Conservation (phyloP, 2,797 vertebrate genomes). For the Podarcis lilfordi region DNA sequence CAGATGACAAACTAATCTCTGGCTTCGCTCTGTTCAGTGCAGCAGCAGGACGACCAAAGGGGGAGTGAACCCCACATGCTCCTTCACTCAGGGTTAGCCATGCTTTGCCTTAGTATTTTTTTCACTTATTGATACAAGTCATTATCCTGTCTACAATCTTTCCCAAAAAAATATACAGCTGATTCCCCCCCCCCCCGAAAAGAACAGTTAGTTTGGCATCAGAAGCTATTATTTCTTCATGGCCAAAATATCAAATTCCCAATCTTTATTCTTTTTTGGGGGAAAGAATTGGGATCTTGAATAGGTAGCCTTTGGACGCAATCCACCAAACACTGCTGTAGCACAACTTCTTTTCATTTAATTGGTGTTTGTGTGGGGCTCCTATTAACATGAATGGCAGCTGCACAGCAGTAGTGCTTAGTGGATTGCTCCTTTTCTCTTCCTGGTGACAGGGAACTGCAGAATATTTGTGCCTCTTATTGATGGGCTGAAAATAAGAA, state of each 20-base stretch:
- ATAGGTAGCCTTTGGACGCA: background rate
- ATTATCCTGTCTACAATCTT: background rate
- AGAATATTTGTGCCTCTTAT: conserved; percentile 42
- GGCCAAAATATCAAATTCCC: background rate
- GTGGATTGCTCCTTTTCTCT: conserved; percentile 35
- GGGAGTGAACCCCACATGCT: too few species aligned
- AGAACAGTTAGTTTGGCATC: conserved; percentile 12
- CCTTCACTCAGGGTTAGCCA: too few species aligned
- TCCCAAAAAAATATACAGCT: background rate
- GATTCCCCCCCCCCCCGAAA: conserved; percentile 29
- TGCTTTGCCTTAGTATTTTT: too few species aligned
- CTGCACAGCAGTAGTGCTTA: conserved; percentile 1
- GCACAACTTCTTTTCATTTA: conserved; percentile 22
- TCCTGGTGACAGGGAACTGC: conserved; percentile 39
- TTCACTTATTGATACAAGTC: too few species aligned
- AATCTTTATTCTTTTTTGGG: conserved; percentile 1
- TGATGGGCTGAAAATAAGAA: conserved; percentile 59
- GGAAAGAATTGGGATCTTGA: conserved; percentile 33
- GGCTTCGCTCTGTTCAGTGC: too few species aligned
- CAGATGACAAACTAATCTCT: too few species aligned
- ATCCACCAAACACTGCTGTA: background rate
- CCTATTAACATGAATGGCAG: conserved; percentile 22
- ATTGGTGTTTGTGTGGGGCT: background rate
- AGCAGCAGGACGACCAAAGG: too few species aligned
- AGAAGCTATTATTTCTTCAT: conserved; percentile 10